These are phyloP conservation scores for Mimachlamys varia DNA, from an alignment of 2,888 invertebrate species.

Conservation along the genomic window DNA sequence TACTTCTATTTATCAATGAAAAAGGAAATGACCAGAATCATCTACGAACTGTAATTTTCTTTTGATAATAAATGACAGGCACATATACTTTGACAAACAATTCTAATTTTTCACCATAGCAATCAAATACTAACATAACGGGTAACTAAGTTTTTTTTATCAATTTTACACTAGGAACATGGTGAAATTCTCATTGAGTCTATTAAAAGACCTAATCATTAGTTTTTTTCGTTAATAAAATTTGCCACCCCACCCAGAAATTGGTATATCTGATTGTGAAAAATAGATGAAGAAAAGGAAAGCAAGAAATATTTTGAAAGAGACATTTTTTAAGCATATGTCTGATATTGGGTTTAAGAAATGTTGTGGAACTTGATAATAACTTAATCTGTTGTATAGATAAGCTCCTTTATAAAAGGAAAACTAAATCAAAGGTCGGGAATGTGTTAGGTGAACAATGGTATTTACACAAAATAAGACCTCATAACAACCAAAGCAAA, in stretches of 20 bases:
- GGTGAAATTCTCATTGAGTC: too few relatives aligned
- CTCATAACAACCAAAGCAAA: background rate
- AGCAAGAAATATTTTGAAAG: background rate
- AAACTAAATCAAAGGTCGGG: background rate
- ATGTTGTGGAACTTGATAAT: background rate
- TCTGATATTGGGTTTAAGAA: background rate
- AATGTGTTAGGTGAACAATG: background rate
- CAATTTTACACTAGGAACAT: too few relatives aligned
- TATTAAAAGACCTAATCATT: too few relatives aligned
- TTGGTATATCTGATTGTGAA: background rate
- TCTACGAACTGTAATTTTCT: too few relatives aligned
- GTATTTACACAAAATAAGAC: slow-evolving; percentile 12
- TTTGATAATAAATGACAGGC: too few relatives aligned
- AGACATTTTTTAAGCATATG: background rate
- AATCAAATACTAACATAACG: too few relatives aligned
- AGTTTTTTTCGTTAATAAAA: too few relatives aligned
- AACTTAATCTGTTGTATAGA: background rate
- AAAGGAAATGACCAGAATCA: background rate
- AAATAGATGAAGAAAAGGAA: background rate
- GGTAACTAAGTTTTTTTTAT: too few relatives aligned
- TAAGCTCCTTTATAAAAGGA: background rate
- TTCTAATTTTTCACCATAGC: too few relatives aligned
- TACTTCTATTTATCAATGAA: background rate
- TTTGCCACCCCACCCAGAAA: too few relatives aligned
- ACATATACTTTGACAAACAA: too few relatives aligned